Base-by-base conservation (phyloP, 2,888 invertebrate species). In the Pachydiplax longipennis region DNA sequence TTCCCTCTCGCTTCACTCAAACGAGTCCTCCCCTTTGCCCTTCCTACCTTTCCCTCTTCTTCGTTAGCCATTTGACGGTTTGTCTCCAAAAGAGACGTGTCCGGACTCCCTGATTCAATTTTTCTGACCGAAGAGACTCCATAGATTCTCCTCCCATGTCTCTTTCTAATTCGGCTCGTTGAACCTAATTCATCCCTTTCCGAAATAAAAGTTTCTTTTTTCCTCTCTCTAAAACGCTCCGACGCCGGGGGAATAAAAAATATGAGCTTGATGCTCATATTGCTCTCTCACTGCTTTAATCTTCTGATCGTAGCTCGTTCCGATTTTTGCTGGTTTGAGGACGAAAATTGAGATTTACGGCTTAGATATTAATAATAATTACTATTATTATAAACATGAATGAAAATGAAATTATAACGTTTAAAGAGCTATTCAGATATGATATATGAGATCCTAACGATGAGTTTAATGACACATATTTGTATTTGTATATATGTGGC, bases 11-110 rank as follows among this genome's bases (percentile, higher is more conserved):
- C 25, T 37, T 13, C 58, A 13, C 58, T 35, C 35, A 10, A 15
- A 18, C 58, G 2, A 31, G 22, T 8, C 61, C 37, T 10, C 35
- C 58, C 37, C 35, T 15, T 13, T 2, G 31, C 18, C 44, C 15
- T 53, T 58, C 35, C 10, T 13, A 53, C 35, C 35, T 58, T 48
- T 25, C 58, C 40, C 61, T 61, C 35, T 22, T 22, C 61, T 87
- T 87, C 87, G 87, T 87, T 87, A 87, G 87, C 61, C 58, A 25
- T 82, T 87, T 87, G 61, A 87, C n/a, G 31, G 37, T 31, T 53
- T 61, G 31, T 37, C 61, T 37, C n/a, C 61, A 10, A 3, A 3
- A 37, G n/a, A 18, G 40, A 87, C 87, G 87, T 87, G 87, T 13
- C 37, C 25, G 37, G 87, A 87, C 87, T 87, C n/a, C 25, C 22